These are phyloP conservation scores for Cottus gobio DNA, from an alignment of 2,113 vertebrate species.

Conservation along the genomic window DNA sequence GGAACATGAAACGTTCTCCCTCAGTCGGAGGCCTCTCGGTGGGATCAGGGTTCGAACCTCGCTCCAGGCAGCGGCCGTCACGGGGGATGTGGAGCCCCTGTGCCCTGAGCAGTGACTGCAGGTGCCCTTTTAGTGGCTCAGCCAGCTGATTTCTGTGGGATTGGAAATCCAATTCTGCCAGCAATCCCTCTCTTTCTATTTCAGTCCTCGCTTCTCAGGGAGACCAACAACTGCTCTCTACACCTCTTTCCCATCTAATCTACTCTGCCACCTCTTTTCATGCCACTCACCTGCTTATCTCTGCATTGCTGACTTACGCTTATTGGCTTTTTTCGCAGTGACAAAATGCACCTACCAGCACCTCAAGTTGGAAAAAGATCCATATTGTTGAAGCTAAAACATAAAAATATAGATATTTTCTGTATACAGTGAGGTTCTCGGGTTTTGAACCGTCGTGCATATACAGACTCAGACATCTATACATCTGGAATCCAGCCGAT, in stretches of 20 bases:
- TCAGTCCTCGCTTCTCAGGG: background rate
- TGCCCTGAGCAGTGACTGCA: no score
- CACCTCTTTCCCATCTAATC: background rate
- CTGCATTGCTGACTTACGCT: background rate
- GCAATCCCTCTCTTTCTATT: constrained; percentile 2
- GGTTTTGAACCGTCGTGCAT: no score
- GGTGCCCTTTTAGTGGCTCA: constrained; percentile 48
- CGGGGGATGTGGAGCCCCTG: constrained; percentile 41
- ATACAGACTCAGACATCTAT: no score
- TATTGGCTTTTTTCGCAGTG: no score
- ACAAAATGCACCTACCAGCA: no score
- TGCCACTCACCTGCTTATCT: background rate
- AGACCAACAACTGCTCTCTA: background rate
- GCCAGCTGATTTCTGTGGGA: constrained; percentile 47
- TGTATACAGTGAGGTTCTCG: no score
- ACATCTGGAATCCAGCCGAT: no score
- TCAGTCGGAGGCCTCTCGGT: constrained; percentile 27
- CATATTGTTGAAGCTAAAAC: no score
- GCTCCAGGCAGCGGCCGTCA: constrained; percentile 20
- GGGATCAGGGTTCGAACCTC: constrained; percentile 23
- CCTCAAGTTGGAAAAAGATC: background rate
- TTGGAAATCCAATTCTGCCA: constrained; percentile 64
- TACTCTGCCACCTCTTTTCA: background rate
- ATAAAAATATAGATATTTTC: no score
- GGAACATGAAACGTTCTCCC: background rate